Evolutionary conservation across 2,113 vertebrate genomes (phyloP).

Genomic region (Colius striatus): DNA sequence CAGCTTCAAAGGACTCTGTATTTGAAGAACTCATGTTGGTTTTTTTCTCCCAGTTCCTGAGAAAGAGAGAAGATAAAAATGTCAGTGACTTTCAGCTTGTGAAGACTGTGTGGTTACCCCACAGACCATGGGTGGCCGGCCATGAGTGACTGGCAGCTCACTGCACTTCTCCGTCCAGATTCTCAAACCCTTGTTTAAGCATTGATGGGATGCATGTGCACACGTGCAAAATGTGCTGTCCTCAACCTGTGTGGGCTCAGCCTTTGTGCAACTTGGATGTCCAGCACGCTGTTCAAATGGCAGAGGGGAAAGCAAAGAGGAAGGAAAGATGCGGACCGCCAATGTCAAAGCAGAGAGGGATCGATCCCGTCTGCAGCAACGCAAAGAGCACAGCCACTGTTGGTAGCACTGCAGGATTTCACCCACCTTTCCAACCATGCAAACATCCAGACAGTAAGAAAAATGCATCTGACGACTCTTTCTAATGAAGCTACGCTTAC

Average conservation of each 20-base stretch:
- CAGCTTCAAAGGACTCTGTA: neutral
- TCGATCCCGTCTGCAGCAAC: neutral
- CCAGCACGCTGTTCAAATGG: neutral
- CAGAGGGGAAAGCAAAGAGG: neutral
- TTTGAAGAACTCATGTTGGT: conserved; percentile 50
- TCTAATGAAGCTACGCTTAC: neutral
- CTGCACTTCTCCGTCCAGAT: neutral
- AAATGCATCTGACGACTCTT: neutral
- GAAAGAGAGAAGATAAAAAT: neutral
- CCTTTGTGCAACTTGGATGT: neutral
- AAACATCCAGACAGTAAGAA: neutral
- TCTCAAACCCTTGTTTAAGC: neutral
- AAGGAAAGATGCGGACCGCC: neutral
- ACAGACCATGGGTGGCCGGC: neutral
- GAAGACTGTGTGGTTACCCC: neutral
- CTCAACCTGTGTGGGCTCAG: too few species aligned
- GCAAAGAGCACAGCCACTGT: neutral
- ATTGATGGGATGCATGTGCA: neutral
- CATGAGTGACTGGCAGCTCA: neutral
- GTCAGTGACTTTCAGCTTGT: neutral
- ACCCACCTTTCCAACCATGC: neutral
- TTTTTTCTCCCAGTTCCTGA: neutral
- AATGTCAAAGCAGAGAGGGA: neutral
- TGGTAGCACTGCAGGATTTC: neutral
- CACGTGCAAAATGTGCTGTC: neutral